These are phyloP conservation scores for Cryptotis parvus DNA, from an alignment of 2,113 vertebrate genomes.

Conservation along the genomic window DNA sequence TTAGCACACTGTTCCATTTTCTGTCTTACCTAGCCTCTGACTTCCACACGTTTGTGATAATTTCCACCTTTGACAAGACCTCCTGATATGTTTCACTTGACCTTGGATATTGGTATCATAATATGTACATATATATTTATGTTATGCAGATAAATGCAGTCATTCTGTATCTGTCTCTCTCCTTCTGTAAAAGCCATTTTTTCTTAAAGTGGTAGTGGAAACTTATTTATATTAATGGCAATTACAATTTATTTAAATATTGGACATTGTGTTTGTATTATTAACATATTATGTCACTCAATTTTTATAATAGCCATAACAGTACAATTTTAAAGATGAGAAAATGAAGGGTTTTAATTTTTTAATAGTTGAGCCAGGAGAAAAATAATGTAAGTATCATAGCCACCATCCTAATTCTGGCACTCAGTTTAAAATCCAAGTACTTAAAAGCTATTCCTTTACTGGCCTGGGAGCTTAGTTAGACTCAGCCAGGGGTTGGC, in stretches of 20 bases:
- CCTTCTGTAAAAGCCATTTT: neutral
- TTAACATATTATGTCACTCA: neutral
- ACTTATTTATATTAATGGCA: constrained; percentile 20
- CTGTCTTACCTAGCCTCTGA: too few relatives aligned
- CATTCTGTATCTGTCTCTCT: too few relatives aligned
- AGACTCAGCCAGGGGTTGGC: too few relatives aligned
- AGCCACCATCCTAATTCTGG: neutral
- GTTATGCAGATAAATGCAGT: too few relatives aligned
- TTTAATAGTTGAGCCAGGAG: constrained; percentile 19
- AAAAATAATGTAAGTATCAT: neutral
- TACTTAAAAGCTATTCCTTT: too few relatives aligned
- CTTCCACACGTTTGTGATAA: too few relatives aligned
- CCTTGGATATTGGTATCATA: too few relatives aligned
- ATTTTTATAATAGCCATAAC: neutral
- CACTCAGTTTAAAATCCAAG: neutral
- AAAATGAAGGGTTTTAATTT: neutral
- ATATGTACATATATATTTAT: too few relatives aligned
- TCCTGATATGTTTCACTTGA: too few relatives aligned
- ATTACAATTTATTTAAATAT: neutral
- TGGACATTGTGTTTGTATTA: neutral
- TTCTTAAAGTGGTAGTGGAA: neutral
- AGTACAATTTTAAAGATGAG: constrained; percentile 1
- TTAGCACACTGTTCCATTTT: too few relatives aligned
- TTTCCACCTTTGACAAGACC: too few relatives aligned
- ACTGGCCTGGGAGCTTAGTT: too few relatives aligned